Evolutionary conservation across 2,888 invertebrate species (phyloP).

Genomic region (Biston betularia): DNA sequence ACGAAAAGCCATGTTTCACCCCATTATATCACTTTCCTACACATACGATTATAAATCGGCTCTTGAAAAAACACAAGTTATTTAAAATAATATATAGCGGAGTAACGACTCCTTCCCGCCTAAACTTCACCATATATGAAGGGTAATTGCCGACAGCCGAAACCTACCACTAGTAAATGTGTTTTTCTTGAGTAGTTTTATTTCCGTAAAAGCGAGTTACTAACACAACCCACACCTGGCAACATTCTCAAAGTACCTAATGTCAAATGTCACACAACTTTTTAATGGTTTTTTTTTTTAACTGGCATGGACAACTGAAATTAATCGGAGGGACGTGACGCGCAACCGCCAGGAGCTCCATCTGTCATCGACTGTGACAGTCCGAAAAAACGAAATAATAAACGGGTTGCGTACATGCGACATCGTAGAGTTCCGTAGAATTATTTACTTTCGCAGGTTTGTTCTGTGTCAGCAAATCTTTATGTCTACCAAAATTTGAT

Average conservation of each 20-base stretch:
- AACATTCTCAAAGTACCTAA: slow-evolving; percentile 33
- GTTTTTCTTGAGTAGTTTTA: neutral
- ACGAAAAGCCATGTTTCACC: too few species aligned
- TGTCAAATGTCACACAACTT: slow-evolving; percentile 39
- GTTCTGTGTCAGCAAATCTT: slow-evolving; percentile 23
- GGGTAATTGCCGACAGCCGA: too few species aligned
- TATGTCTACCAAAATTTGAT: slow-evolving; percentile 15
- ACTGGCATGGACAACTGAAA: slow-evolving; percentile 40
- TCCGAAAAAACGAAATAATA: slow-evolving; percentile 44
- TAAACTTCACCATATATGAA: too few species aligned
- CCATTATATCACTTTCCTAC: too few species aligned
- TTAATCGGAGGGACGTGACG: slow-evolving; percentile 44
- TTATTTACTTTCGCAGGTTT: slow-evolving; percentile 29
- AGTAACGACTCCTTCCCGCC: too few species aligned
- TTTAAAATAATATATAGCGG: too few species aligned
- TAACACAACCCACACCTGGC: slow-evolving; percentile 31
- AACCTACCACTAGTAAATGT: neutral
- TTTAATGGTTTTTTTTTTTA: slow-evolving; percentile 28
- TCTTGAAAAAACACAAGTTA: too few species aligned
- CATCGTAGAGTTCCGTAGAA: slow-evolving; percentile 37
- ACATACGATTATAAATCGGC: too few species aligned
- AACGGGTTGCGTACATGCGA: slow-evolving; percentile 40
- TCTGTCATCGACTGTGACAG: slow-evolving; percentile 56
- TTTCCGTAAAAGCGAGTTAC: neutral
- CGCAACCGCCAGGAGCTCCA: slow-evolving; percentile 44